These are phyloP conservation scores for Elmis aenea DNA, from an alignment of 2,888 invertebrate species.

Conservation along the genomic window DNA sequence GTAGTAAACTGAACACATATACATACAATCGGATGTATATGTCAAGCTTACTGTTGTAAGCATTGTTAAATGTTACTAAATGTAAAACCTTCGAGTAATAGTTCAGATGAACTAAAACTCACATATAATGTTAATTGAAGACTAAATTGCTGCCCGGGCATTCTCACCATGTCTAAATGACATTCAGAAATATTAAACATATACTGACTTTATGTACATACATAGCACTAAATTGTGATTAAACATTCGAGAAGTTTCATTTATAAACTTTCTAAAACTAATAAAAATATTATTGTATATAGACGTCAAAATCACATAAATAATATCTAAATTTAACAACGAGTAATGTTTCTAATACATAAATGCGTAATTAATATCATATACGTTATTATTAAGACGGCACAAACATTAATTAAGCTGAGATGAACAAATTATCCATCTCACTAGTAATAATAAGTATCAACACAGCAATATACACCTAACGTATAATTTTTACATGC, in stretches of 20 bases:
- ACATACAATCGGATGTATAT: no score
- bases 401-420: conserved; percentile 39
- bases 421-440: no score
- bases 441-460: conserved; percentile 23
- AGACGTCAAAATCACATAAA: conserved; percentile 43
- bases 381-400: conserved; percentile 34
- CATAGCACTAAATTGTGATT: conserved; percentile 16
- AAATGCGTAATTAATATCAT: conserved; percentile 34
- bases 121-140: no score
- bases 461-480: conserved; percentile 21
- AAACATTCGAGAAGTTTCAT: conserved; percentile 16
- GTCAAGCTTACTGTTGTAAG: no score
- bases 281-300: conserved; percentile 28
- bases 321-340: conserved; percentile 43
- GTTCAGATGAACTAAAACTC: no score
- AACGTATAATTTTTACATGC: conserved; percentile 19
- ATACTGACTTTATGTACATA: conserved; percentile 16
- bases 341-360: conserved; percentile 39
- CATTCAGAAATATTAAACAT: no score
- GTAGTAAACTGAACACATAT: no score
- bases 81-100: no score
- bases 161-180: no score
- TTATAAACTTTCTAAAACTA: conserved; percentile 28
- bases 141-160: no score
- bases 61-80: no score